These are phyloP conservation scores for Lepus timidus DNA, from an alignment of 2,113 vertebrate species.

Conservation along the genomic window DNA sequence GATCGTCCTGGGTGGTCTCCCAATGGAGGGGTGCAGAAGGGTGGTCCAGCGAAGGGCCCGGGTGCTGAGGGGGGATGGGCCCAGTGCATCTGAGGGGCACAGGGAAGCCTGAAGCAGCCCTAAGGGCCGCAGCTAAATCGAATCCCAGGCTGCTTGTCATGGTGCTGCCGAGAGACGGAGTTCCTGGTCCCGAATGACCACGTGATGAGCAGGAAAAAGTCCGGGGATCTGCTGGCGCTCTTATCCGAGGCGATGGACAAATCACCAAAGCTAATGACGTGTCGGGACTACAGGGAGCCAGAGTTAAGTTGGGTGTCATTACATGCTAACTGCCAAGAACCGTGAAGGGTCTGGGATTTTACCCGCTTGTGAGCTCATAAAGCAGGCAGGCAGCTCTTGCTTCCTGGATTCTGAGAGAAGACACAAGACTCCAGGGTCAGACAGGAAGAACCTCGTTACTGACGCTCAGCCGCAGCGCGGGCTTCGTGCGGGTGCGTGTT, in stretches of 20 bases:
- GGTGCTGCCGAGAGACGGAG: not conserved
- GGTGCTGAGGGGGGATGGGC: not conserved
- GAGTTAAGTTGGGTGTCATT: not conserved
- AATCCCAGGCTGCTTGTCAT: no score
- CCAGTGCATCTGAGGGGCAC: not conserved
- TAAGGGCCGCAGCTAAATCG: no score
- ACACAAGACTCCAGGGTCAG: not conserved
- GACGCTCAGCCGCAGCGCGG: not conserved
- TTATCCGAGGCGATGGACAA: not conserved
- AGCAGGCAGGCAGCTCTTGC: not conserved
- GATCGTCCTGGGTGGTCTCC: fast-evolving
- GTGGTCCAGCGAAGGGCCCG: fast-evolving
- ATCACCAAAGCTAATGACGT: no score
- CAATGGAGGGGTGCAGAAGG: no score
- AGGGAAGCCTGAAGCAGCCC: not conserved
- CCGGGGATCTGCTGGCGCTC: not conserved
- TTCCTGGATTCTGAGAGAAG: not conserved
- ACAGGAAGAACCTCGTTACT: no score
- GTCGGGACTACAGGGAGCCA: not conserved
- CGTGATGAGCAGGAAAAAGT: not conserved
- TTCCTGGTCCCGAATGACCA: no score
- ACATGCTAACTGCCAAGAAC: not conserved
- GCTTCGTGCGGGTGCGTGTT: not conserved
- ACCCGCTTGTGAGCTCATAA: not conserved
- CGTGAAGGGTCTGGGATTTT: no score